A percentile compares a stretch with the other conserved stretches of the same genome.
These are phyloP conservation scores for Bhutanitis thaidina DNA, from an alignment of 2,888 invertebrate genomes.

Conservation along the genomic window DNA sequence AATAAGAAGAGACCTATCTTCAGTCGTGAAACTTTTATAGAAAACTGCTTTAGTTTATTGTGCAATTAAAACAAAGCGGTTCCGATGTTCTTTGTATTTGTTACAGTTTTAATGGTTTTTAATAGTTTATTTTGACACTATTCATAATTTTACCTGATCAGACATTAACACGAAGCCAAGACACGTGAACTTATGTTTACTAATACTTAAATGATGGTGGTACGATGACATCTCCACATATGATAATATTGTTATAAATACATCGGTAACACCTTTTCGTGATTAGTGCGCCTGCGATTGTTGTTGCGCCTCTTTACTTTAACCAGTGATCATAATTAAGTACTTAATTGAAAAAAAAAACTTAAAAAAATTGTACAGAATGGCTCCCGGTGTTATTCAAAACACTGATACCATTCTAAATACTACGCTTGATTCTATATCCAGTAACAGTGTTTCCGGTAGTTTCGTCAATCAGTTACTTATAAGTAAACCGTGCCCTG, in stretches of 20 bases:
- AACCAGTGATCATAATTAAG: neutral
- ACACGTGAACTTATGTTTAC: conserved; percentile 33
- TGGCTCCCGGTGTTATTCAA: conserved; percentile 64
- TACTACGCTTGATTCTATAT: conserved; percentile 36
- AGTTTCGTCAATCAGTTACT: conserved; percentile 38
- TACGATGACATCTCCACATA: conserved; percentile 27
- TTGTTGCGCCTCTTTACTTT: conserved; percentile 40
- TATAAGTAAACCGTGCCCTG: conserved; percentile 42
- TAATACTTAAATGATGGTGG: conserved; percentile 37
- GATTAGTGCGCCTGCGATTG: conserved; percentile 52
- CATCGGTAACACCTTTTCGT: conserved; percentile 40
- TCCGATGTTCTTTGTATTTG: too few relatives aligned
- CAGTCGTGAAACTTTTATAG: too few relatives aligned
- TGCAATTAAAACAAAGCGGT: too few relatives aligned
- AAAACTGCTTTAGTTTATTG: too few relatives aligned
- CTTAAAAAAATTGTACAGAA: conserved; percentile 28
- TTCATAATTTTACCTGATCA: too few relatives aligned
- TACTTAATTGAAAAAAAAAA: conserved; percentile 19
- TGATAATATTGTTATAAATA: conserved; percentile 68
- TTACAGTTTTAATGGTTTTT: too few relatives aligned
- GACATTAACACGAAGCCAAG: neutral
- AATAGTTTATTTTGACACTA: too few relatives aligned
- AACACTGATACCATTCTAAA: conserved; percentile 48
- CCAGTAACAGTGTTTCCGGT: conserved; percentile 26
- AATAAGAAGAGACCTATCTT: too few relatives aligned